phyloP scores from a whole-genome alignment of 2,113 vertebrate species.

The Ammodramus savannarum region DNA sequence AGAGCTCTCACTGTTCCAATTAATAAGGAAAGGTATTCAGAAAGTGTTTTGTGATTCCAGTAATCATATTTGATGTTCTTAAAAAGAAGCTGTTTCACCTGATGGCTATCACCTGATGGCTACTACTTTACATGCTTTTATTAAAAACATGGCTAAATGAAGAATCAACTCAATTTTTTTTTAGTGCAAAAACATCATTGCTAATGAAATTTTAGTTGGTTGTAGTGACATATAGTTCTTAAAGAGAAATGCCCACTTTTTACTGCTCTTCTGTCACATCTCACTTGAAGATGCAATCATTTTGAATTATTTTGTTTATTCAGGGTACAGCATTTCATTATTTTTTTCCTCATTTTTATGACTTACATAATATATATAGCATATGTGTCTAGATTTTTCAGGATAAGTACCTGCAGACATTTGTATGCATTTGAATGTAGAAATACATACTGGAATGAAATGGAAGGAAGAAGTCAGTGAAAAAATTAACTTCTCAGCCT shows the following conservation, averaged over 20 bases:
- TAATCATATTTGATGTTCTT: neutral
- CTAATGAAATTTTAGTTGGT: neutral
- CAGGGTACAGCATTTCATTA: neutral
- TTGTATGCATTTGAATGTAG: neutral
- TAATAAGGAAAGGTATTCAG: neutral
- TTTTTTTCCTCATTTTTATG: neutral
- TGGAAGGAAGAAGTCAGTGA: neutral
- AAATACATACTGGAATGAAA: neutral
- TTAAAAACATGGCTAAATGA: neutral
- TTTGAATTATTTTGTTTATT: neutral
- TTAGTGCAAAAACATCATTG: neutral
- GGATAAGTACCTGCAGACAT: neutral
- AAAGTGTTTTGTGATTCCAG: neutral
- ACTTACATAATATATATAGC: neutral
- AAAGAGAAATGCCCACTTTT: neutral
- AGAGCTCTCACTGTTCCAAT: neutral
- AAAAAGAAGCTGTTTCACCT: neutral
- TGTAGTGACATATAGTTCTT: neutral
- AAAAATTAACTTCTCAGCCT: neutral
- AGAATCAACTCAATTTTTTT: neutral
- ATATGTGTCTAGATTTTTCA: neutral
- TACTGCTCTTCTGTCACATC: neutral
- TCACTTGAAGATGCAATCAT: neutral
- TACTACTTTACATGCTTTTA: neutral
- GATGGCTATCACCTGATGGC: neutral